phyloP scores from a whole-genome alignment of 2,113 vertebrate species.

The Suricata suricatta region DNA sequence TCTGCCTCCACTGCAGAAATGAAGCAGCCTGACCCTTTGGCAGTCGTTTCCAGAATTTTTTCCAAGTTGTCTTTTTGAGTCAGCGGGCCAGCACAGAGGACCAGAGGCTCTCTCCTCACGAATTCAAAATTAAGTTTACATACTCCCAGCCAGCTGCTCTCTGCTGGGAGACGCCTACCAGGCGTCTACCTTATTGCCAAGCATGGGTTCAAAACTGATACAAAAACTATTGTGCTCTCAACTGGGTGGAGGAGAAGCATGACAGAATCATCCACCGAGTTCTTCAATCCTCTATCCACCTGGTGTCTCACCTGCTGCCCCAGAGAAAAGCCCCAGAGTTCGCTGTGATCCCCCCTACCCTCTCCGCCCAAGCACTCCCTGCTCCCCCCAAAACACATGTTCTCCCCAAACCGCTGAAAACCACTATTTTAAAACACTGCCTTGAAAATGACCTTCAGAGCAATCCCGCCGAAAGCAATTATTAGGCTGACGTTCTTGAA shows the following conservation, averaged over 20 bases:
- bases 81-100: not conserved
- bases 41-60: conserved; percentile 32
- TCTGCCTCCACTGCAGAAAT: not conserved
- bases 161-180: not conserved
- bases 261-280: not conserved
- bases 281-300: not conserved
- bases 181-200: not conserved
- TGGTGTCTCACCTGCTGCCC: not conserved
- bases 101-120: not conserved
- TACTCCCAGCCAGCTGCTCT: not conserved
- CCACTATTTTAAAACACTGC: not conserved
- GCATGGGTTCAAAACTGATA: not conserved
- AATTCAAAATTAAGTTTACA: conserved; percentile 1
- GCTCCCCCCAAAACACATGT: not conserved
- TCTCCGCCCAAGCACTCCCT: too few species aligned
- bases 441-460: conserved; percentile 2
- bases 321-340: not conserved
- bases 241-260: not conserved
- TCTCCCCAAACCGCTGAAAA: not conserved
- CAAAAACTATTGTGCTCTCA: not conserved
- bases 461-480: not conserved
- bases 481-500: not conserved
- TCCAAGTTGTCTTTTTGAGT: not conserved
- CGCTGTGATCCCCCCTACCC: not conserved
- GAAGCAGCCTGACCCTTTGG: not conserved